Conservation (phyloP, 2,113 vertebrate species). For the Neoarius graeffei region DNA sequence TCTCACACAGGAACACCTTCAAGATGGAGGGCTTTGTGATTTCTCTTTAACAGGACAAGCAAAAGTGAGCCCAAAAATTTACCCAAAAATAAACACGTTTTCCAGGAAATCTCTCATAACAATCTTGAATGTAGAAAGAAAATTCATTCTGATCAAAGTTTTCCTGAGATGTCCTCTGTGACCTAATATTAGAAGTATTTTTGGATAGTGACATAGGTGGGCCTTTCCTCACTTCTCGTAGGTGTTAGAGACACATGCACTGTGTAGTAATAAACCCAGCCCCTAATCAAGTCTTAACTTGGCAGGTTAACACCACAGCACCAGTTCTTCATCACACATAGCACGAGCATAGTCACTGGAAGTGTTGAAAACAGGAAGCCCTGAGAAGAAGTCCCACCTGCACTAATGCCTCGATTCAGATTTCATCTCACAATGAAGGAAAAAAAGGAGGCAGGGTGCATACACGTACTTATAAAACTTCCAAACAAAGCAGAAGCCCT, state of each 20-base stretch:
- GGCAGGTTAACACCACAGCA: slow-evolving; percentile 45
- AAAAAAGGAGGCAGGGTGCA: background rate
- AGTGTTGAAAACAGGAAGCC: slow-evolving; percentile 23
- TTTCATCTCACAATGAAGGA: background rate
- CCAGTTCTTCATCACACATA: slow-evolving; percentile 46
- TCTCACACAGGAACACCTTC: background rate
- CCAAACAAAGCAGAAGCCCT: slow-evolving; percentile 12
- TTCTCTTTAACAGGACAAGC: background rate
- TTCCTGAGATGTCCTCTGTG: slow-evolving; percentile 7
- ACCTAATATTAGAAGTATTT: slow-evolving; percentile 30
- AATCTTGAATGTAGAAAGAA: background rate
- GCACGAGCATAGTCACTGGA: slow-evolving; percentile 31
- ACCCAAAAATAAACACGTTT: background rate
- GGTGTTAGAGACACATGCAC: slow-evolving; percentile 14
- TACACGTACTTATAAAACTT: slow-evolving; percentile 28
- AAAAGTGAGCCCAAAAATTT: background rate
- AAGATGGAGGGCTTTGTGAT: background rate
- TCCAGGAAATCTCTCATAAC: background rate
- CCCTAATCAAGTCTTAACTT: slow-evolving; percentile 66
- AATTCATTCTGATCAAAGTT: background rate
- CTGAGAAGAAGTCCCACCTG: slow-evolving; percentile 1
- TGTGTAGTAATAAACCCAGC: slow-evolving; percentile 56
- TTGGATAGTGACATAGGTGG: slow-evolving; percentile 27
- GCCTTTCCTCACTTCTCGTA: slow-evolving; percentile 44
- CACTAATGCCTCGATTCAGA: background rate